These are phyloP conservation scores for Nomada fabriciana DNA, from an alignment of 2,888 invertebrate species.

Conservation along the genomic window DNA sequence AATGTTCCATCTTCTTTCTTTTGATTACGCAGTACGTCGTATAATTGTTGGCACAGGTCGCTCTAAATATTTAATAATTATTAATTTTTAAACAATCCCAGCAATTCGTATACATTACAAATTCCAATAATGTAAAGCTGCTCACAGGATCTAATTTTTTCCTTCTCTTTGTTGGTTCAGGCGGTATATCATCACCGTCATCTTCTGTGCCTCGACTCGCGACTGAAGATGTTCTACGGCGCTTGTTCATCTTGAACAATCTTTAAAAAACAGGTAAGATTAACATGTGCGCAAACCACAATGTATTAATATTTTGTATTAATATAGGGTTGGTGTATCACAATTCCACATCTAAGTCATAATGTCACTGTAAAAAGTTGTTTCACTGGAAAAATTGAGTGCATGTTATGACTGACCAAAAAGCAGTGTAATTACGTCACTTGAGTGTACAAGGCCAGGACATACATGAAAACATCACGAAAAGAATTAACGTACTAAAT, in stretches of 20 bases:
- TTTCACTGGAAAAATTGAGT: constrained; percentile 36
- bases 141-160: constrained; percentile 92
- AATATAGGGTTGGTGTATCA: constrained; percentile 26
- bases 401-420: constrained; percentile 34
- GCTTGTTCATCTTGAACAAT: constrained; percentile 88
- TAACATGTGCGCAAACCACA: constrained; percentile 16
- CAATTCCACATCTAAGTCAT: constrained; percentile 38
- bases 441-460: constrained; percentile 17
- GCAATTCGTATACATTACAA: neutral
- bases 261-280: constrained; percentile 59
- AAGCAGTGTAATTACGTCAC: constrained; percentile 44
- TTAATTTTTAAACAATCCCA: neutral
- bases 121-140: constrained; percentile 38
- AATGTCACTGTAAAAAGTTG: constrained; percentile 35
- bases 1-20: constrained; percentile 96
- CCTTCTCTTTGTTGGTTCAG: constrained; percentile 86
- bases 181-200: constrained; percentile 89
- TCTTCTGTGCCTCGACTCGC: constrained; percentile 90
- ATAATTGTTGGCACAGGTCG: constrained; percentile 95
- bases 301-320: constrained; percentile 1
- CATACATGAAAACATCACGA: constrained; percentile 12
- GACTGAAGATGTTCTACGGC: constrained; percentile 93
- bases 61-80: constrained; percentile 84
- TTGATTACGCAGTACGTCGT: constrained; percentile 95
- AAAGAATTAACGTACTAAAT: constrained; percentile 32